Evolutionary conservation across 2,797 vertebrate species (phyloP).

Genomic region (Ctenosaura bakeri): DNA sequence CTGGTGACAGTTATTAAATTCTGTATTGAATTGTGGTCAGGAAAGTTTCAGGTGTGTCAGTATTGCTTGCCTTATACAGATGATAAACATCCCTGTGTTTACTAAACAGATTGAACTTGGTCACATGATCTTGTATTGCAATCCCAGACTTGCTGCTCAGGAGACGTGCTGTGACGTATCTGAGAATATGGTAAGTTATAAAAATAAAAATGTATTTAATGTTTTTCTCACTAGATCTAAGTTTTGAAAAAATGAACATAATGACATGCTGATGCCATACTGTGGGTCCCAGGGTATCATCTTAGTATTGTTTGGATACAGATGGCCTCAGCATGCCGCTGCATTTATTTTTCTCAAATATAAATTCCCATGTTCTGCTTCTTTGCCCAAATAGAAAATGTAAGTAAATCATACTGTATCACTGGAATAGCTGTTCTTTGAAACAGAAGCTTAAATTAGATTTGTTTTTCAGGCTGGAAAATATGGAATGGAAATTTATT

Average conservation of each 20-base stretch:
- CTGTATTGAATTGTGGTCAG: neutral
- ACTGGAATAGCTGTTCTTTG: constrained; percentile 24
- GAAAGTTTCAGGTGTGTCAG: neutral
- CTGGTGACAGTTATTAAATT: neutral
- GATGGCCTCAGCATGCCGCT: neutral
- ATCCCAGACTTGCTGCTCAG: constrained; percentile 86
- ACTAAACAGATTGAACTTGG: constrained; percentile 92
- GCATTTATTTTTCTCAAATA: neutral
- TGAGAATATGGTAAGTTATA: constrained; percentile 85
- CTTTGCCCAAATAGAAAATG: neutral
- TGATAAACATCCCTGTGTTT: constrained; percentile 41
- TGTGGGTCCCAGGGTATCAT: neutral
- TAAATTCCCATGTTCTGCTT: constrained; percentile 4
- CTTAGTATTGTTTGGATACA: neutral
- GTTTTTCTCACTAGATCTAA: neutral
- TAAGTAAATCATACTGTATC: neutral
- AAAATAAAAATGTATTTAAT: constrained; percentile 37
- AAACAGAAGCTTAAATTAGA: neutral
- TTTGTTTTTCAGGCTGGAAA: neutral
- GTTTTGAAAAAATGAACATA: neutral
- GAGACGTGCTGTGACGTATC: constrained; percentile 91
- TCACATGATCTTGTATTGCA: constrained; percentile 90
- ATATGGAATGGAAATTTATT: neutral
- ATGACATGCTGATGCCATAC: neutral
- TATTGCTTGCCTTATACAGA: constrained; percentile 11